Conservation (phyloP, 2,797 vertebrate genomes). For the Petrocephalus sullivani region DNA sequence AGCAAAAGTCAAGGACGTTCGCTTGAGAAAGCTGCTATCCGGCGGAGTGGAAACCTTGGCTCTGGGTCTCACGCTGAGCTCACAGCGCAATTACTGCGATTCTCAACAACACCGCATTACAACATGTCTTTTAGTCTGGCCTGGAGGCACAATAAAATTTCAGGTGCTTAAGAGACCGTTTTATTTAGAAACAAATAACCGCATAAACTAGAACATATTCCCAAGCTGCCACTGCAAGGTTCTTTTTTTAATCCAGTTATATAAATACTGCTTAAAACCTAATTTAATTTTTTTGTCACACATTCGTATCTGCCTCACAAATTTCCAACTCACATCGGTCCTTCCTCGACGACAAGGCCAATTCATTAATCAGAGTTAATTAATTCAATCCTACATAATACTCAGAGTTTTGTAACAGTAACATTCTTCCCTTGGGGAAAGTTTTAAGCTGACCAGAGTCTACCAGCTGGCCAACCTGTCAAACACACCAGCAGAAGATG, state of each 20-base stretch:
- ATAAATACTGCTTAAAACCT: background rate
- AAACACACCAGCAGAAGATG: background rate
- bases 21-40: background rate
- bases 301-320: background rate
- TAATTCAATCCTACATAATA: background rate
- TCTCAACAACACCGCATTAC: background rate
- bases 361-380: background rate
- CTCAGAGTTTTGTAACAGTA: background rate
- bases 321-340: background rate
- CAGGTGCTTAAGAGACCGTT: constrained; percentile 12
- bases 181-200: constrained; percentile 3
- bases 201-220: background rate
- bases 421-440: background rate
- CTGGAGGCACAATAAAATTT: background rate
- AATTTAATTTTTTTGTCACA: background rate
- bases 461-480: background rate
- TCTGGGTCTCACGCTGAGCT: background rate
- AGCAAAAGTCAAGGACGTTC: background rate
- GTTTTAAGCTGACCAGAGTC: background rate
- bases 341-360: background rate
- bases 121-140: constrained; percentile 11
- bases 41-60: background rate
- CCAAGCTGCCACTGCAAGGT: background rate
- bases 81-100: background rate
- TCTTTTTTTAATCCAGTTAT: background rate